A percentile compares a stretch with the other conserved stretches of the same genome.
These are phyloP conservation scores for Thunnus maccoyii DNA, from an alignment of 2,113 vertebrate species.

Conservation along the genomic window DNA sequence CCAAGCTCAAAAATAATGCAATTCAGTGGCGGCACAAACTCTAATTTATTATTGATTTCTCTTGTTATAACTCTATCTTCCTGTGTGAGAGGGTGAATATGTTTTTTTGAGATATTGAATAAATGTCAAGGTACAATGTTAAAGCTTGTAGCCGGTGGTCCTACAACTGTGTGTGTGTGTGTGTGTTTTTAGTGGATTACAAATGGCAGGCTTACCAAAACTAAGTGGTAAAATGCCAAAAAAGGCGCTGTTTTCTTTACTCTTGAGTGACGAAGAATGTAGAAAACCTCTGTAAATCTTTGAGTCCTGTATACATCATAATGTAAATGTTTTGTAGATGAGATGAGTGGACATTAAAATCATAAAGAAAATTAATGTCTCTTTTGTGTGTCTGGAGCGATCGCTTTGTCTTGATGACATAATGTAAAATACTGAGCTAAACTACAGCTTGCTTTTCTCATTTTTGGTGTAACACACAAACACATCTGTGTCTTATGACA, in stretches of 20 bases:
- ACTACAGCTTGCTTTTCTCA: too few relatives aligned
- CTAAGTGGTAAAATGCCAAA: too few relatives aligned
- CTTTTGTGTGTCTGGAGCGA: too few relatives aligned
- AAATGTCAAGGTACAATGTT: constrained; percentile 43
- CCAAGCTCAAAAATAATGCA: constrained; percentile 44
- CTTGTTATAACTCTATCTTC: constrained; percentile 41
- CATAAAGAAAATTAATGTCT: neutral
- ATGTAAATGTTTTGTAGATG: too few relatives aligned
- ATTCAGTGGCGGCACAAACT: constrained; percentile 37
- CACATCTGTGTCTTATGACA: neutral
- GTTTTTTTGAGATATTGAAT: constrained; percentile 40
- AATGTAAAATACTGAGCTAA: too few relatives aligned
- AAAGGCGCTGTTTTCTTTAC: too few relatives aligned
- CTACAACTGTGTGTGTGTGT: neutral
- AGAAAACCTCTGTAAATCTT: too few relatives aligned
- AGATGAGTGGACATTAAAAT: neutral
- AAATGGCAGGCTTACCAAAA: too few relatives aligned
- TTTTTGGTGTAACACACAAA: too few relatives aligned
- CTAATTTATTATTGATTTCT: constrained; percentile 63
- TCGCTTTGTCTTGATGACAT: too few relatives aligned
- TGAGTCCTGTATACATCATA: too few relatives aligned
- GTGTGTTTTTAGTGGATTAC: neutral
- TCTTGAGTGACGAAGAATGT: too few relatives aligned
- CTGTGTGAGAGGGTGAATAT: constrained; percentile 17
- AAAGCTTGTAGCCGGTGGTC: constrained; percentile 18